Evolutionary conservation across 2,797 vertebrate species (phyloP).

Genomic region (Graptemys geographica): DNA sequence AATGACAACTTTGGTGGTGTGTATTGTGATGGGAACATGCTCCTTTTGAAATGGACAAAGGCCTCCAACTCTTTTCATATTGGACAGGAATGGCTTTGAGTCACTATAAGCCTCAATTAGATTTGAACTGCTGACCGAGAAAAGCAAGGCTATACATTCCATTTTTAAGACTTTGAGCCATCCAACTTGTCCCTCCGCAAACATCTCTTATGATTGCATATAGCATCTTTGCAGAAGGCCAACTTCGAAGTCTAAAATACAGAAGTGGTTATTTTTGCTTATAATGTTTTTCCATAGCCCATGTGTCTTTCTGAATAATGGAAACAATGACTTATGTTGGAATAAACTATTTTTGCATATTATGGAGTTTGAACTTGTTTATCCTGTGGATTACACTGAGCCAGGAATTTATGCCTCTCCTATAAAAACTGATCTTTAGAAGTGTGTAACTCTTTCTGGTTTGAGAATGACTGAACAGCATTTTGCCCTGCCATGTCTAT

Average conservation of each 20-base stretch:
- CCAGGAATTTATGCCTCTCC: conserved; percentile 17
- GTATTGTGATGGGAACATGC: background rate
- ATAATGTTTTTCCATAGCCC: conserved; percentile 17
- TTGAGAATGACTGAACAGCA: conserved; percentile 21
- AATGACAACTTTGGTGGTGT: background rate
- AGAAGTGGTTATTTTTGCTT: conserved; percentile 23
- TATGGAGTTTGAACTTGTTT: conserved; percentile 46
- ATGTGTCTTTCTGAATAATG: conserved; percentile 24
- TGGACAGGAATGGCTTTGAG: background rate
- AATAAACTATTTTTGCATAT: conserved; percentile 30
- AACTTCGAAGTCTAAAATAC: conserved; percentile 31
- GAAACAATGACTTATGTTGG: conserved; percentile 31
- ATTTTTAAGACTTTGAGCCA: background rate
- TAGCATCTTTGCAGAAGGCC: background rate
- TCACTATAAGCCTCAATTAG: background rate
- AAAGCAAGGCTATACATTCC: background rate
- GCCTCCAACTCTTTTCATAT: background rate
- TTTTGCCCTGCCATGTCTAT: conserved; percentile 22
- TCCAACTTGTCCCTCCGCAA: background rate
- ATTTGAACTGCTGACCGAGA: background rate
- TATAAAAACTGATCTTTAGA: conserved; percentile 42
- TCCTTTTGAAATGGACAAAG: background rate
- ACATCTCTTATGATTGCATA: background rate
- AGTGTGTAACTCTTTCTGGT: conserved; percentile 6
- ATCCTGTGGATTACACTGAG: conserved; percentile 24